phyloP scores from a whole-genome alignment of 2,797 vertebrate species.

The Coracias cyanogaster region DNA sequence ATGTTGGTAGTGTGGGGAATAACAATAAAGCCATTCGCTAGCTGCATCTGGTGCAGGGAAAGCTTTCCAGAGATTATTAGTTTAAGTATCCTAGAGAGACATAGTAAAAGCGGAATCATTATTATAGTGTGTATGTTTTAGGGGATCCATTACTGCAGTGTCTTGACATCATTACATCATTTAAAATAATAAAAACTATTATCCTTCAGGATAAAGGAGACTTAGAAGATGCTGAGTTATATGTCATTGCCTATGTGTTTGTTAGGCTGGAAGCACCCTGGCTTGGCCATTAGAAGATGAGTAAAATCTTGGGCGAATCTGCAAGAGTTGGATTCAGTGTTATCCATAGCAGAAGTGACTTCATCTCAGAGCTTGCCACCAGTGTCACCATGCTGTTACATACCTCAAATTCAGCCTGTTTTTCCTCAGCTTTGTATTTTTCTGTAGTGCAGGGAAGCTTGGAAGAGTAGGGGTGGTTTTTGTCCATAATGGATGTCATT shows the following conservation, averaged over 20 bases:
- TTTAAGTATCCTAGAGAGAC: slow-evolving; percentile 59
- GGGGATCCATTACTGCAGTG: slow-evolving; percentile 34
- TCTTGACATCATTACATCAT: slow-evolving; percentile 43
- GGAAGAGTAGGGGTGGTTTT: background rate
- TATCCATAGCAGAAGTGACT: background rate
- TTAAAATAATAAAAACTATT: slow-evolving; percentile 54
- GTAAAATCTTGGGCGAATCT: background rate
- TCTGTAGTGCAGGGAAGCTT: background rate
- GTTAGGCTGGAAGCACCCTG: background rate
- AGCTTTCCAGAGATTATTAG: slow-evolving; percentile 65
- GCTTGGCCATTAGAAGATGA: background rate
- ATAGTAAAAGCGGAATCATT: slow-evolving; percentile 55
- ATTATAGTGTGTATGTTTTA: slow-evolving; percentile 23
- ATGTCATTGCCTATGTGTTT: background rate
- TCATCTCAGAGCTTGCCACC: background rate
- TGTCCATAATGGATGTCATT: background rate
- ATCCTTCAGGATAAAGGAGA: slow-evolving; percentile 43
- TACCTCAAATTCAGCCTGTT: background rate
- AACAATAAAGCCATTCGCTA: slow-evolving; percentile 50
- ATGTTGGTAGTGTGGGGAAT: slow-evolving; percentile 46
- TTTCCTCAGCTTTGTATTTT: background rate
- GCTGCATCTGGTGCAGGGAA: slow-evolving; percentile 63
- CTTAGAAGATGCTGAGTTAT: background rate
- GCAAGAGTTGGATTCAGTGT: background rate
- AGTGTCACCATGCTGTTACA: background rate